Evolutionary conservation across 1,140 invertebrate species (phyloP), one percentile per base, ranked within the genome.

Genomic region (Lethocerus indicus): DNA sequence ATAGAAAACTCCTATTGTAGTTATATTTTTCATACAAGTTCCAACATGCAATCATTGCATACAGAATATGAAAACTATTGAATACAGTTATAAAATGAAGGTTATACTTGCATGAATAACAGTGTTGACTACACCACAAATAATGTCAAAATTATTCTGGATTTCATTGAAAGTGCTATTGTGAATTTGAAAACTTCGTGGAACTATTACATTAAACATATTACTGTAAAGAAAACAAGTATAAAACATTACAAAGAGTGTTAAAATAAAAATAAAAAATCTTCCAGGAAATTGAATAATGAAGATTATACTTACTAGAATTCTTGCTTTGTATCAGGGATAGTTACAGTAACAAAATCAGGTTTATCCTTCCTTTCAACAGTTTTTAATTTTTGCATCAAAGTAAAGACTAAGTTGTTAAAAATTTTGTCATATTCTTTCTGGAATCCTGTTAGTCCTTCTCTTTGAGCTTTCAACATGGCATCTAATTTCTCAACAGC

Each of bases 401-500:
- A 23, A 2, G 21, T 42, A 9, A n/a, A 14, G 14, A 53, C 49
- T 29, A 51, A 44, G n/a, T 51, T 43, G 1, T 25, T 37, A 25
- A 45, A 48, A 6, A 47, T 29, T 50, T 43, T 42, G 35, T 51
- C 41, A 27, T 37, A 54, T 37, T 47, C 35, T 25, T 41, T 23
- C 24, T 52, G 45, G 25, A 29, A 50, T n/a, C 40, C 29, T 36
- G 44, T 50, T 24, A 35, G 41, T 1, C 41, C 43, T 27, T 45
- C 29, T 2, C 46, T 35, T 44, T 37, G 28, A 14, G 32, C 18
- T 43, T 53, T 53, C 12, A 51, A 7, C 16, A 44, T 14, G 18
- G 24, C 39, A 24, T 50, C 49, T 21, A 50, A 24, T 23, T 50
- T 50, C 27, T 43, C 49, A 5, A 74, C 55, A 82, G 65, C 0